Base-by-base conservation (phyloP, 2,888 invertebrate species). In the Lepas anatifera region DNA sequence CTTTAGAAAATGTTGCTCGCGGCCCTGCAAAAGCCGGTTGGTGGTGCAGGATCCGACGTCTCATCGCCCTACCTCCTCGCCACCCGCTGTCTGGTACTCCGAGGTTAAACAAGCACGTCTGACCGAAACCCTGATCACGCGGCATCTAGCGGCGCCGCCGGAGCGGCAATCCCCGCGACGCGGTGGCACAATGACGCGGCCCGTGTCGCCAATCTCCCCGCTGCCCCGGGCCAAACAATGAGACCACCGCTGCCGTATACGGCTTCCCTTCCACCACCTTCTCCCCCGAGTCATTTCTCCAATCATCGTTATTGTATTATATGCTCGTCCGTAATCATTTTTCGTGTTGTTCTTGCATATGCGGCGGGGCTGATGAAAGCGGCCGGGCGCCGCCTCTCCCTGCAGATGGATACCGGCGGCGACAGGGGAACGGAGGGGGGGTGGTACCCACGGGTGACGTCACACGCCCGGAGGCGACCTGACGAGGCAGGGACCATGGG, bases 231-330 rank as follows among this genome's bases (percentile, higher is more conserved):
- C 58, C 25, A 13, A 6, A 22, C 58, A 58, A 58, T 58, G 32
- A 35, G 22, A 16, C 35, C 58, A 35, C 58, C 2, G 4, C 58
- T 16, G 35, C 35, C 58, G 22, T 35, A 58, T 35, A 58, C 35
- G 58, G 35, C 35, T 1, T 35, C 22, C 58, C 58, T 16, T 32
- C 32, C 35, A 35, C 58, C 22, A 58, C 58, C 58, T 58, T 58
- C 58, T 58, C 58, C 58, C 58, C 35, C 7, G 58, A 58, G 58
- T 58, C 32, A 58, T 58, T 58, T 35, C n/a, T n/a, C 58, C 58
- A 58, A 58, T 58, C 58, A 58, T 35, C 35, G 32, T 58, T 58
- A 58, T 58, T 58, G 58, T 58, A 58, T 58, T 58, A 58, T 58
- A 58, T 58, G 6, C 58, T 35, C 58, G 35, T 58, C 32, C 58